Conservation (phyloP, 64 coral and sea anemone species). For the Stichodactyla mertensii region DNA sequence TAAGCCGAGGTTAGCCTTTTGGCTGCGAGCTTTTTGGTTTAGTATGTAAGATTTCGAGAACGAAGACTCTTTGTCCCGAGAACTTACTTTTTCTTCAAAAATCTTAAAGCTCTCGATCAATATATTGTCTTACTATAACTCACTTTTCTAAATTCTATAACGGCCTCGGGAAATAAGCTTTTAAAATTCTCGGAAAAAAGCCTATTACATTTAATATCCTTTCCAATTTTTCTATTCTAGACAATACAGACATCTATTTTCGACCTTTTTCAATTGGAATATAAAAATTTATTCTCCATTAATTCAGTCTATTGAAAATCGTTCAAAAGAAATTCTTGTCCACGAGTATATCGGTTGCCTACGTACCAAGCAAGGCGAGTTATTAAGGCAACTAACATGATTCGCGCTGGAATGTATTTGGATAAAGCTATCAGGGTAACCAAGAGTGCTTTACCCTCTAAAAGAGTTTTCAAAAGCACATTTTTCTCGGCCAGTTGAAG, state of each 20-base stretch:
- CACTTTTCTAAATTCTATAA: neutral
- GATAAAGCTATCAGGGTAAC: slow-evolving; percentile 16
- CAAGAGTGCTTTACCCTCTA: neutral
- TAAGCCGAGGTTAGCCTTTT: neutral
- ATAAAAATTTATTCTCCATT: slow-evolving; percentile 1
- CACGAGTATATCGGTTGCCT: neutral
- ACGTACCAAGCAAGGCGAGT: neutral
- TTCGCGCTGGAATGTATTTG: slow-evolving; percentile 8
- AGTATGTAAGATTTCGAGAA: neutral
- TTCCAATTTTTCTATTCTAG: neutral
- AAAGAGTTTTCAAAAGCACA: slow-evolving; percentile 28
- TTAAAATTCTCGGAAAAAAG: neutral
- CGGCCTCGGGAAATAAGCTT: neutral
- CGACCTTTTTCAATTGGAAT: slow-evolving; percentile 4
- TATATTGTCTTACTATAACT: neutral
- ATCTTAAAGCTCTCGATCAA: neutral
- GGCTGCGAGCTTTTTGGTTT: neutral
- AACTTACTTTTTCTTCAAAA: slow-evolving; percentile 8
- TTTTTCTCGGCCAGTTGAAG: slow-evolving; percentile 27
- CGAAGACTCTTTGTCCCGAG: neutral
- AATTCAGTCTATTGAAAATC: slow-evolving; percentile 19
- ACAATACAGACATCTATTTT: neutral
- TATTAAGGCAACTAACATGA: slow-evolving; percentile 1
- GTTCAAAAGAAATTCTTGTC: slow-evolving; percentile 11
- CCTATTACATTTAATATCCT: slow-evolving; percentile 28